A percentile compares a stretch with the other conserved stretches of the same genome.
phyloP scores from a whole-genome alignment of 2,113 vertebrate genomes.

The Perca schrenkii region DNA sequence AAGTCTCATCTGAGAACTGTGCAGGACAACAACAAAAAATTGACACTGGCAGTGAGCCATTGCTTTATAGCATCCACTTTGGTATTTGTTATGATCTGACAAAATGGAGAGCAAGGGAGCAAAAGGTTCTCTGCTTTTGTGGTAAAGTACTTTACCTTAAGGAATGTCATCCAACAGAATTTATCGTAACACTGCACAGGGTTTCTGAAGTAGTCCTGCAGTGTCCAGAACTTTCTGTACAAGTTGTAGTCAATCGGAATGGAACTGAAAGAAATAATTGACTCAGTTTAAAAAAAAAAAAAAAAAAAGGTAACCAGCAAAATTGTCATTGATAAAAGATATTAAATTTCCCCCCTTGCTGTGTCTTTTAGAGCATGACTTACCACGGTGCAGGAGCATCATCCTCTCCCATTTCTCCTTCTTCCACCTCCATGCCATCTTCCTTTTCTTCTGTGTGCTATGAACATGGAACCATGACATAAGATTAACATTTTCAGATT shows the following conservation, averaged over 20 bases:
- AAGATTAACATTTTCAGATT: not conserved
- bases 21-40: constrained; percentile 16
- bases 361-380: not conserved
- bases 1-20: constrained; percentile 96
- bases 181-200: constrained; percentile 98
- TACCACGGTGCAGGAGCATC: constrained; percentile 93
- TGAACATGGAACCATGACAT: constrained; percentile 2
- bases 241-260: constrained; percentile 99
- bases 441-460: constrained; percentile 94
- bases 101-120: not conserved
- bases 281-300: not conserved
- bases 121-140: too few relatives aligned
- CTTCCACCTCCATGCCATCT: constrained; percentile 96
- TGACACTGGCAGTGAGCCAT: not conserved
- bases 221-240: constrained; percentile 99
- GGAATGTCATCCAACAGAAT: constrained; percentile 96
- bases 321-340: not conserved
- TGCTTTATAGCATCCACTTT: not conserved
- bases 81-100: not conserved
- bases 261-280: constrained; percentile 82
- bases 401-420: constrained; percentile 99
- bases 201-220: constrained; percentile 99
- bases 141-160: constrained; percentile 88
- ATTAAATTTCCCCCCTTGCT: not conserved
- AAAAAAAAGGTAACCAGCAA: not conserved